These are phyloP conservation scores for Oscheius myriophilus DNA, from an alignment of 2,888 invertebrate genomes.

Conservation along the genomic window DNA sequence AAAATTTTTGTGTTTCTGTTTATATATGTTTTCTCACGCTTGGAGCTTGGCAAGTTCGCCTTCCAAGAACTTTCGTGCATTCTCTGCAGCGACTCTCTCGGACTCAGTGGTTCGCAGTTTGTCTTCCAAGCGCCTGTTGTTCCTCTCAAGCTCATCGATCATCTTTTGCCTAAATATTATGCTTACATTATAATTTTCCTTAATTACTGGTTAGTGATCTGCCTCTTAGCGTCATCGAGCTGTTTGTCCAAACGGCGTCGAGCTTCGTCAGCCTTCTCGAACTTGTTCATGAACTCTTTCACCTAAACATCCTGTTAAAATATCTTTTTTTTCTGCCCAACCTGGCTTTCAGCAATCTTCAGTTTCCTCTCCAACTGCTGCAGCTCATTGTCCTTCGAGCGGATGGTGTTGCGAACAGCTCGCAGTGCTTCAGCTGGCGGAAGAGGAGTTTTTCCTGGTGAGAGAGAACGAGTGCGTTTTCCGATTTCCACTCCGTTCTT, in stretches of 20 bases:
- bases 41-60: conserved; percentile 67
- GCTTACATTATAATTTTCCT: background rate
- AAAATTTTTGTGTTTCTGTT: conserved; percentile 22
- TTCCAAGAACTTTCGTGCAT: conserved; percentile 66
- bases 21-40: conserved; percentile 42
- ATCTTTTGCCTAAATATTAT: conserved; percentile 51
- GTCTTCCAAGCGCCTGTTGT: conserved; percentile 63
- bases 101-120: conserved; percentile 61
- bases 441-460: conserved; percentile 59
- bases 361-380: conserved; percentile 67
- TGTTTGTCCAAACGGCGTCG: conserved; percentile 66
- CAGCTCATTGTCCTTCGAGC: conserved; percentile 68
- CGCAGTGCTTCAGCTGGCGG: conserved; percentile 67
- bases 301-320: conserved; percentile 26
- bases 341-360: conserved; percentile 64
- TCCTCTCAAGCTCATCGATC: conserved; percentile 64
- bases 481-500: conserved; percentile 41
- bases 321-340: background rate
- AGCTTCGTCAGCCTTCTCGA: conserved; percentile 65
- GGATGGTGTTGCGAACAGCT: conserved; percentile 61
- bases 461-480: conserved; percentile 67
- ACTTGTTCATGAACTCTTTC: conserved; percentile 61
- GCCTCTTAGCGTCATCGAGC: conserved; percentile 59
- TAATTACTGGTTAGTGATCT: conserved; percentile 45
- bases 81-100: conserved; percentile 63